Conservation (phyloP, 1,140 invertebrate genomes). For the Eulimnadia texana region DNA sequence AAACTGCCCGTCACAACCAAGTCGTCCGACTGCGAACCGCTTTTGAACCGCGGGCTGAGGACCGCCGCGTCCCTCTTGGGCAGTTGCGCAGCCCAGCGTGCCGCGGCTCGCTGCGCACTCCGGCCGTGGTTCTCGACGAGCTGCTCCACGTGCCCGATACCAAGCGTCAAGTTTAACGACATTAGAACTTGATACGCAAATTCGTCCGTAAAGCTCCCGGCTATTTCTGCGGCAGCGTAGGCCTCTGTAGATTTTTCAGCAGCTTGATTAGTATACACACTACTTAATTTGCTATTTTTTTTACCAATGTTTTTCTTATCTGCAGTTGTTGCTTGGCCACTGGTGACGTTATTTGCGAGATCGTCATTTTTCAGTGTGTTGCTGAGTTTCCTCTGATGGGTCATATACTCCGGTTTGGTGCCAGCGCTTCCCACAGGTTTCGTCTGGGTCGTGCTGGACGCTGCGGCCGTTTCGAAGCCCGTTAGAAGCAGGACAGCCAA, state of each 20-base stretch:
- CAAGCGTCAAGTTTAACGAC: background rate
- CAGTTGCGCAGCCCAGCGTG: background rate
- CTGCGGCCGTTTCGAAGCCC: background rate
- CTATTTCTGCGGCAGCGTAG: background rate
- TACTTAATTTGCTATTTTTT: too few species aligned
- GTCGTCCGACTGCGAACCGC: background rate
- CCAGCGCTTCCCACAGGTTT: background rate
- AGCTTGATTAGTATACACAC: background rate
- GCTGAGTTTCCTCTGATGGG: constrained; percentile 4
- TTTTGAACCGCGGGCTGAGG: background rate
- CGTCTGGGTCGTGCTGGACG: background rate
- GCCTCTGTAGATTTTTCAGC: background rate
- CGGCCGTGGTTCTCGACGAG: constrained; percentile 1
- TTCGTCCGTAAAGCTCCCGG: constrained; percentile 2
- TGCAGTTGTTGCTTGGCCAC: background rate
- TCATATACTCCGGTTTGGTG: constrained; percentile 3
- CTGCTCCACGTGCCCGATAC: background rate
- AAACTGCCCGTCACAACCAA: constrained; percentile 32
- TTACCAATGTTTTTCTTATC: background rate
- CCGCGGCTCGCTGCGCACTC: background rate
- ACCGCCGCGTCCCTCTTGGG: constrained; percentile 2
- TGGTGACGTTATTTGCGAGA: background rate
- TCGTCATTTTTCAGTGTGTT: background rate
- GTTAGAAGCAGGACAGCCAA: background rate
- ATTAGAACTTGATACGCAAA: background rate